Conservation (phyloP, 2,113 vertebrate genomes). For the Crotophaga sulcirostris region DNA sequence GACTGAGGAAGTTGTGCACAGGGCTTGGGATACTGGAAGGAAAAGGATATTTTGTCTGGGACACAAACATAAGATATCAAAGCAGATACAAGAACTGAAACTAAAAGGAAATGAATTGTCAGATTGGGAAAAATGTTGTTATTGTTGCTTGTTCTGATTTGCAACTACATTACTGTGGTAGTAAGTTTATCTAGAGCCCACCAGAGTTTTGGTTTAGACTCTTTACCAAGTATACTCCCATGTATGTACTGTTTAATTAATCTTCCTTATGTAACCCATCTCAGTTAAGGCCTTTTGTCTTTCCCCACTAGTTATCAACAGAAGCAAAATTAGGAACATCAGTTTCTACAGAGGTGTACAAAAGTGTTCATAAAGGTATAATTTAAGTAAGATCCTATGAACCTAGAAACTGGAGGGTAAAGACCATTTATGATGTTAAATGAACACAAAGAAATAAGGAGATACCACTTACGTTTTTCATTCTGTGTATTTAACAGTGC, state of each 20-base stretch:
- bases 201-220: neutral
- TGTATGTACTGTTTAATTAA: neutral
- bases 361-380: neutral
- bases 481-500: neutral
- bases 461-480: neutral
- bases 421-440: neutral
- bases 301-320: neutral
- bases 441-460: neutral
- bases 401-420: neutral
- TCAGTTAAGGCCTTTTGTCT: neutral
- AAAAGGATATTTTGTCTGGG: conserved; percentile 68
- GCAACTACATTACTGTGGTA: neutral
- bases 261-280: neutral
- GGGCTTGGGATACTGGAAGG: conserved; percentile 39
- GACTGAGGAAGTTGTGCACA: conserved; percentile 48
- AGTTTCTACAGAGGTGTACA: neutral
- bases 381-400: neutral
- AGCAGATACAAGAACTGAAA: conserved; percentile 20
- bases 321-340: neutral
- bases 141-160: conserved; percentile 15
- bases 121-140: conserved; percentile 30
- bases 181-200: neutral
- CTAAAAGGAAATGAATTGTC: conserved; percentile 62
- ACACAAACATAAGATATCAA: conserved; percentile 60
- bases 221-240: neutral